Conservation (phyloP, 2,797 vertebrate genomes). For the Falco biarmicus region DNA sequence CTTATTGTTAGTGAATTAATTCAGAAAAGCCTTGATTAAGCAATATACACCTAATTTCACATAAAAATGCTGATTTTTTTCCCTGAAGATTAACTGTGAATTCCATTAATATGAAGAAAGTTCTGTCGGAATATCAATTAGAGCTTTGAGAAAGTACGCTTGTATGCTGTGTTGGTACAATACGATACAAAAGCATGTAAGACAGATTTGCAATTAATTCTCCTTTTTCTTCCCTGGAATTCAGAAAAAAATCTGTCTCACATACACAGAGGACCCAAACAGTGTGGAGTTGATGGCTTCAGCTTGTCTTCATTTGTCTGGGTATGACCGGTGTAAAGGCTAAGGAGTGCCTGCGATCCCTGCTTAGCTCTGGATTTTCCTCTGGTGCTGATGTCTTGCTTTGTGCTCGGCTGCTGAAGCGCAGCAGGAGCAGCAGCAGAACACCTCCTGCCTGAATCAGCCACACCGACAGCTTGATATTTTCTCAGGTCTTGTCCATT, state of each 20-base stretch:
- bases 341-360: not conserved
- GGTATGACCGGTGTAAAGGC: not conserved
- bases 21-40: constrained; percentile 72
- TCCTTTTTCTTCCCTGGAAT: too few relatives aligned
- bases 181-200: too few relatives aligned
- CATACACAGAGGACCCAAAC: not conserved
- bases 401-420: not conserved
- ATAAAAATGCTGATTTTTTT: constrained; percentile 67
- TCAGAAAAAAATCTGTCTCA: not conserved
- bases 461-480: not conserved
- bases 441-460: not conserved
- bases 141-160: constrained; percentile 26
- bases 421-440: not conserved
- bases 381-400: not conserved
- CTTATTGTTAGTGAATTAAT: constrained; percentile 70
- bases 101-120: constrained; percentile 57
- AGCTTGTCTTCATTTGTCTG: not conserved
- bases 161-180: not conserved
- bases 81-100: constrained; percentile 70
- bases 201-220: too few relatives aligned
- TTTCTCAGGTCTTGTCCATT: not conserved
- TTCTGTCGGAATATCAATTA: constrained; percentile 63
- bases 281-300: not conserved
- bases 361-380: not conserved
- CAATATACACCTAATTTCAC: constrained; percentile 74